These are phyloP conservation scores for Trachops cirrhosus DNA, from an alignment of 2,797 vertebrate species.

Conservation along the genomic window DNA sequence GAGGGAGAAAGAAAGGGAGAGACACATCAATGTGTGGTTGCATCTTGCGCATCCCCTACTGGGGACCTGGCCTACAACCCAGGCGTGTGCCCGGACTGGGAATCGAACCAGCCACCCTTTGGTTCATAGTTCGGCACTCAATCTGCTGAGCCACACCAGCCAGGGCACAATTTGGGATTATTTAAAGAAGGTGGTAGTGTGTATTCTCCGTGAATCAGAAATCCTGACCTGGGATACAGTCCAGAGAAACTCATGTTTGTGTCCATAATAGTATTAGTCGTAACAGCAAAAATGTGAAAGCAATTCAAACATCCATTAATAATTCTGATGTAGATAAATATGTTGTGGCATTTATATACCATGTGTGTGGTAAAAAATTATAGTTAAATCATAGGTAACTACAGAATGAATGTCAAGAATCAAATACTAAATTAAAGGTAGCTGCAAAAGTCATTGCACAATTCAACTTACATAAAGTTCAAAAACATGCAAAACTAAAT, in stretches of 20 bases:
- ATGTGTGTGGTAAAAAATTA: neutral
- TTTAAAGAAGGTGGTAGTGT: neutral
- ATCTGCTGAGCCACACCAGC: too few relatives aligned
- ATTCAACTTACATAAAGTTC: neutral
- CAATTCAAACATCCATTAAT: neutral
- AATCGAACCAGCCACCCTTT: too few relatives aligned
- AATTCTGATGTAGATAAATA: neutral
- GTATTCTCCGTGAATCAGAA: neutral
- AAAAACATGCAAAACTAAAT: neutral
- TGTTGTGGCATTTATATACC: neutral
- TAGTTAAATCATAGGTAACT: neutral
- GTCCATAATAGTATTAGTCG: neutral
- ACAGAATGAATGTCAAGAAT: neutral
- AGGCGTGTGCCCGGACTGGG: too few relatives aligned
- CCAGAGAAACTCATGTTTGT: neutral
- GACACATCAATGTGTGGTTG: too few relatives aligned
- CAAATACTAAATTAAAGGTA: neutral
- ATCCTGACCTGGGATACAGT: neutral
- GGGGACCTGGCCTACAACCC: too few relatives aligned
- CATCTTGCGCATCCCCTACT: too few relatives aligned
- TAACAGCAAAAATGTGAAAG: neutral
- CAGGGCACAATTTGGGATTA: too few relatives aligned
- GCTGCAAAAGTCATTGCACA: neutral
- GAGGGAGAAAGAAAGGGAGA: too few relatives aligned
- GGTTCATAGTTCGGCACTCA: too few relatives aligned